Conservation (phyloP, 2,113 vertebrate genomes). For the Aegypius monachus region DNA sequence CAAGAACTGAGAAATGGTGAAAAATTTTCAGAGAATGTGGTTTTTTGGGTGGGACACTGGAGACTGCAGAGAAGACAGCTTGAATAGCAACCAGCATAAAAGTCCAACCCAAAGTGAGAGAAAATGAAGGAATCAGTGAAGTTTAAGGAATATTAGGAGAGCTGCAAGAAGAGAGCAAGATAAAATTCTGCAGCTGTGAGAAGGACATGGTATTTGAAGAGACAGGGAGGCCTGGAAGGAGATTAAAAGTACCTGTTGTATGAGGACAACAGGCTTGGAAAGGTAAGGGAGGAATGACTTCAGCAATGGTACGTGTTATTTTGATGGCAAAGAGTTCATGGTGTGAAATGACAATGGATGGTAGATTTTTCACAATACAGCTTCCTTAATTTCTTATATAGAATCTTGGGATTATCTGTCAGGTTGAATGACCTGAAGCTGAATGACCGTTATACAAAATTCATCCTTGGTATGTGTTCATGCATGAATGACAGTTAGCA, state of each 20-base stretch:
- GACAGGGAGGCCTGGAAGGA: not conserved
- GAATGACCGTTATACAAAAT: not conserved
- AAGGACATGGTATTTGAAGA: not conserved
- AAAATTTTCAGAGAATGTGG: not conserved
- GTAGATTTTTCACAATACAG: not conserved
- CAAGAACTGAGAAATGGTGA: not conserved
- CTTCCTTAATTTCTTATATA: not conserved
- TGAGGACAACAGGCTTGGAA: not conserved
- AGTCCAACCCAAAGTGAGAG: not conserved
- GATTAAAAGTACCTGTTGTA: not conserved
- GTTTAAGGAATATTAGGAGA: not conserved
- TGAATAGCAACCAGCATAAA: not conserved
- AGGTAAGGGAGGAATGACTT: not conserved
- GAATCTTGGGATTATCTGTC: not conserved
- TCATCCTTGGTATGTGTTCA: not conserved
- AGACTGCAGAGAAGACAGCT: not conserved
- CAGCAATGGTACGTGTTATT: not conserved
- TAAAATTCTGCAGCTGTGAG: not conserved
- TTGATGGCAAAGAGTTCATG: not conserved
- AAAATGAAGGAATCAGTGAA: not conserved
- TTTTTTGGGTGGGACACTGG: not conserved
- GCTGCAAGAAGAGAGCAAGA: not conserved
- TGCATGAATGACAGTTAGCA: not conserved
- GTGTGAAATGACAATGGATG: not conserved
- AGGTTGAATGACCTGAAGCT: not conserved